A percentile compares a stretch with the other conserved stretches of the same genome.
These are phyloP conservation scores for Mormyrops attenuatus DNA, from an alignment of 2,797 vertebrate genomes.

Conservation along the genomic window DNA sequence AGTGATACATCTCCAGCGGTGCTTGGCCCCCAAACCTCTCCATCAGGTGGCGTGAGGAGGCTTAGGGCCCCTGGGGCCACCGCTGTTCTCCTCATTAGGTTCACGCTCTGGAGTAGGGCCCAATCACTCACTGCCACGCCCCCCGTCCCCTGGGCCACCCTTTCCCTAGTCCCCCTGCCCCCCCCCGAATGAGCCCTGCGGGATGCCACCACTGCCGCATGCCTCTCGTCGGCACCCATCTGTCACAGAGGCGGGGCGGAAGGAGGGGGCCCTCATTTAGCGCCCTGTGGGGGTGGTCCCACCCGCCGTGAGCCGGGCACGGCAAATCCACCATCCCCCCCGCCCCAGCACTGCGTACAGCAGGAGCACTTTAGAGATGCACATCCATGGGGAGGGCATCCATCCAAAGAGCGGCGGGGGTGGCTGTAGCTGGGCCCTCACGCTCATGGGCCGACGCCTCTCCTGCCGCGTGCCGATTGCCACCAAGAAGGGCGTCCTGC, in stretches of 20 bases:
- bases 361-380: not conserved
- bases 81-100: constrained; percentile 23
- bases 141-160: not conserved
- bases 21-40: not conserved
- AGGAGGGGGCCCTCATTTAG: constrained; percentile 26
- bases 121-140: constrained; percentile 38
- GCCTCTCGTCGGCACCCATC: constrained; percentile 22
- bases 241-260: constrained; percentile 14
- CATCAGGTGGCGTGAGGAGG: not conserved
- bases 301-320: constrained; percentile 1
- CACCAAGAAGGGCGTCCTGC: not conserved
- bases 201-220: not conserved
- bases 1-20: constrained; percentile 20
- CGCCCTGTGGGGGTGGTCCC: constrained; percentile 5
- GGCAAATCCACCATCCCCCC: not conserved
- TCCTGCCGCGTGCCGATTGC: not conserved
- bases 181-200: constrained; percentile 4
- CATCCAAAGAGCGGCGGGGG: not conserved
- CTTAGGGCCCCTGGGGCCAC: constrained; percentile 19
- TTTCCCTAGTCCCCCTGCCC: constrained; percentile 22
- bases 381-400: not conserved
- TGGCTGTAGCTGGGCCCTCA: not conserved
- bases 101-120: not conserved
- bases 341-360: not conserved
- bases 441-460: not conserved